Conservation (phyloP, 2,113 vertebrate genomes). For the Axis porcinus region DNA sequence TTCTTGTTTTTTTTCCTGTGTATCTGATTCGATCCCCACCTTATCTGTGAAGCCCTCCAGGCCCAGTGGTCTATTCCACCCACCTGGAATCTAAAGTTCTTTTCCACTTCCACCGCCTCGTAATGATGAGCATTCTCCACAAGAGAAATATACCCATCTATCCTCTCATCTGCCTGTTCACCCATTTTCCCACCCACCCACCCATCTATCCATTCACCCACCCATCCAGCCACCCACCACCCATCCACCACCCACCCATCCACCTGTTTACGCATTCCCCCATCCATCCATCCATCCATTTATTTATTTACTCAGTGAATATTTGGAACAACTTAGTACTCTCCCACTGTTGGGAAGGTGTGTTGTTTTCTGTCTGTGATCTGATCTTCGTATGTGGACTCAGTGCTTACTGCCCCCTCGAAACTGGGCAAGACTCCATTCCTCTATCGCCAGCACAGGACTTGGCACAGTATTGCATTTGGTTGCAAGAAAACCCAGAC, state of each 20-base stretch:
- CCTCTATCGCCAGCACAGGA: not conserved
- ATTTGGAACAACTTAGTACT: not conserved
- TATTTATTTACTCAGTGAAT: not conserved
- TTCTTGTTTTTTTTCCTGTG: not conserved
- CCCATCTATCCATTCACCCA: fast-evolving
- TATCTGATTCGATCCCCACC: not conserved
- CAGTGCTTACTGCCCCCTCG: not conserved
- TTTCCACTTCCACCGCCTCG: not conserved
- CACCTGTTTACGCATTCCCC: not conserved
- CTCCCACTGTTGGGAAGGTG: not conserved
- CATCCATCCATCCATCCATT: not conserved
- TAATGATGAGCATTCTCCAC: not conserved
- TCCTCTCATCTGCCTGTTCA: not conserved
- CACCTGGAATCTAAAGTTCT: not conserved
- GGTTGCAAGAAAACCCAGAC: not conserved
- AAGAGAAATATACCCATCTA: not conserved
- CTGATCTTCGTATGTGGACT: not conserved
- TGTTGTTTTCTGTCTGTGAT: not conserved
- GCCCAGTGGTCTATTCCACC: not conserved
- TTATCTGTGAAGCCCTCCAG: not conserved
- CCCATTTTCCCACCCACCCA: fast-evolving
- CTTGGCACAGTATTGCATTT: not conserved
- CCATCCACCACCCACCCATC: no score
- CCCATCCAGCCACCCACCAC: not conserved
- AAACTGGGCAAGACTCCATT: not conserved